These are phyloP conservation scores for Halichoeres trimaculatus DNA, from an alignment of 2,113 vertebrate genomes.

Conservation along the genomic window DNA sequence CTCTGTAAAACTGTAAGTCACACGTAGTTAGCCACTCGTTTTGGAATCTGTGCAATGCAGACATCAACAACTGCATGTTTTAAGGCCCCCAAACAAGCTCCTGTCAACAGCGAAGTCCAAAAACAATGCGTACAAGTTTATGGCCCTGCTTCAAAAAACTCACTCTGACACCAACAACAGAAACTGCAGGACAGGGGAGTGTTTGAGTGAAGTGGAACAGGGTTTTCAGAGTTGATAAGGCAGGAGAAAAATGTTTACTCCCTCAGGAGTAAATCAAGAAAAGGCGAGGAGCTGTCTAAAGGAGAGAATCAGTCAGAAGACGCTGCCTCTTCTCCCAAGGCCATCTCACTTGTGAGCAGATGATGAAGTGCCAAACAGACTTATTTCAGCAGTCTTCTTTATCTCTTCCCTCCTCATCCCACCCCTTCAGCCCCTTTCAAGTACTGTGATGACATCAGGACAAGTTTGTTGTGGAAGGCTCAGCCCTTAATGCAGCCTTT, in stretches of 20 bases:
- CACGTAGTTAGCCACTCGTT: constrained; percentile 43
- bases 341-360: constrained; percentile 42
- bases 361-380: constrained; percentile 57
- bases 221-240: background rate
- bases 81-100: constrained; percentile 37
- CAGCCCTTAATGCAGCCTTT: background rate
- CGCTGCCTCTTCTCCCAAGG: constrained; percentile 52
- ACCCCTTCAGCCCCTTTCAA: constrained; percentile 36
- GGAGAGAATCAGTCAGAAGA: constrained; percentile 12
- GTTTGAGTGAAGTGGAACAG: constrained; percentile 1
- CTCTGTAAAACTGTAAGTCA: constrained; percentile 23
- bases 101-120: background rate
- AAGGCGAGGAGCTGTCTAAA: constrained; percentile 1
- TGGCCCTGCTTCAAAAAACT: background rate
- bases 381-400: constrained; percentile 31
- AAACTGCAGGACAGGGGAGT: background rate
- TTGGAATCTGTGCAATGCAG: constrained; percentile 45
- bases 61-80: constrained; percentile 50
- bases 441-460: constrained; percentile 14
- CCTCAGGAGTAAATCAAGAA: background rate
- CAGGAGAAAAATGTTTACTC: background rate
- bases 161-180: background rate
- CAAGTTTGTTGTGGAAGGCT: constrained; percentile 42
- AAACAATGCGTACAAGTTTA: background rate
- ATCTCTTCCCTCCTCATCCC: constrained; percentile 21